Evolutionary conservation across 1,140 invertebrate genomes (phyloP).

Genomic region (Anoplophora glabripennis): DNA sequence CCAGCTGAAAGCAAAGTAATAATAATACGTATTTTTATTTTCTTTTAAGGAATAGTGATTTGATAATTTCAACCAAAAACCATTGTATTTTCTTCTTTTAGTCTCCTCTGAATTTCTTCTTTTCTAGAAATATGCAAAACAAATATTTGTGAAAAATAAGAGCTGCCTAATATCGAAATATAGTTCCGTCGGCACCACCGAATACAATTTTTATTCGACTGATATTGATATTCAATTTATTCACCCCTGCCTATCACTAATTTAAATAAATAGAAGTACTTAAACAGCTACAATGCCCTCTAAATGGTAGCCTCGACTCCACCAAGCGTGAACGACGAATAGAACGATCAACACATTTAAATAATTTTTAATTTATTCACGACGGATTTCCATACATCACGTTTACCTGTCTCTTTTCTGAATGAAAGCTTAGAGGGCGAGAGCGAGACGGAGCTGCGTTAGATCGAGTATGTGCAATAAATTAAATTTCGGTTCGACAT

Average conservation of each 20-base stretch:
- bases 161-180: no score
- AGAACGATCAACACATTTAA: slow-evolving; percentile 31
- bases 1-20: no score
- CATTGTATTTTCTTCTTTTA: no score
- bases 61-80: no score
- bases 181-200: no score
- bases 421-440: background rate
- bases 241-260: slow-evolving; percentile 23
- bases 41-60: no score
- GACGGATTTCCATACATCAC: slow-evolving; percentile 7
- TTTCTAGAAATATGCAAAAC: no score
- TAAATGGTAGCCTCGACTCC: slow-evolving; percentile 15
- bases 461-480: slow-evolving; percentile 2
- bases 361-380: slow-evolving; percentile 32
- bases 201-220: no score
- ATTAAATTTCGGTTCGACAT: slow-evolving; percentile 16
- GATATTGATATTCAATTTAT: slow-evolving; percentile 18
- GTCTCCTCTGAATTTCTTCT: no score
- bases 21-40: no score
- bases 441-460: background rate
- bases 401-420: background rate
- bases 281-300: slow-evolving; percentile 14
- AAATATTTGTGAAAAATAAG: no score
- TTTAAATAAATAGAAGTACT: slow-evolving; percentile 32
- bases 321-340: slow-evolving; percentile 17